These are phyloP conservation scores for Oryctes rhinoceros DNA, from an alignment of 1,140 invertebrate species.

Conservation along the genomic window DNA sequence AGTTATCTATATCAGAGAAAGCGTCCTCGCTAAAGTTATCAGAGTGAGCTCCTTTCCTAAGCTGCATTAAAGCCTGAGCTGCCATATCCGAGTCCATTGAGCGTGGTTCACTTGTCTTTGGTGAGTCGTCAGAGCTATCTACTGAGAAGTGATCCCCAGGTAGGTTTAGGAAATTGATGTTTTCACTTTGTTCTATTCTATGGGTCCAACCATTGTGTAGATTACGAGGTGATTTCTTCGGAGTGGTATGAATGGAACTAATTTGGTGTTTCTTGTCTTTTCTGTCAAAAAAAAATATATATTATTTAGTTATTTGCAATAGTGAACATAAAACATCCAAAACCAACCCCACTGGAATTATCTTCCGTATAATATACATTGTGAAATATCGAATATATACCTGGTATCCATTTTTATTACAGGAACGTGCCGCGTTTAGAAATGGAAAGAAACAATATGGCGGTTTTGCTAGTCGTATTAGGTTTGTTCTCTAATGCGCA, in stretches of 20 bases:
- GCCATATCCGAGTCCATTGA: conserved; percentile 33
- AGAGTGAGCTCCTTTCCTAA: not conserved
- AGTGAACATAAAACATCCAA: no score
- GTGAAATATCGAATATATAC: not conserved
- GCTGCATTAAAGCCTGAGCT: conserved; percentile 37
- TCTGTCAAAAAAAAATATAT: not conserved
- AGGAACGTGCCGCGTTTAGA: no score
- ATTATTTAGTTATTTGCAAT: not conserved
- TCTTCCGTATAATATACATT: not conserved
- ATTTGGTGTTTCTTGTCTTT: conserved; percentile 17
- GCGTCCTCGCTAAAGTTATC: conserved; percentile 14
- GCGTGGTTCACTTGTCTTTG: not conserved
- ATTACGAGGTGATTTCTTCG: conserved; percentile 26
- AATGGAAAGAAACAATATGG: no score
- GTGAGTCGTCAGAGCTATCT: not conserved
- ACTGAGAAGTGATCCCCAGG: not conserved
- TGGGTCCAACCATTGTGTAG: conserved; percentile 33
- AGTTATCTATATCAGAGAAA: conserved; percentile 22
- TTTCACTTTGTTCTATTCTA: conserved; percentile 46
- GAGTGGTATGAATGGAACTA: conserved; percentile 33
- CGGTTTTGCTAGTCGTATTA: no score
- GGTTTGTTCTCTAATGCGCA: no score
- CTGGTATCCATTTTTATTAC: not conserved
- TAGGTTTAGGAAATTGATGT: conserved; percentile 39
- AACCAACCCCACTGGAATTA: not conserved